phyloP scores from a whole-genome alignment of 2,797 vertebrate genomes.

The Furcifer pardalis region DNA sequence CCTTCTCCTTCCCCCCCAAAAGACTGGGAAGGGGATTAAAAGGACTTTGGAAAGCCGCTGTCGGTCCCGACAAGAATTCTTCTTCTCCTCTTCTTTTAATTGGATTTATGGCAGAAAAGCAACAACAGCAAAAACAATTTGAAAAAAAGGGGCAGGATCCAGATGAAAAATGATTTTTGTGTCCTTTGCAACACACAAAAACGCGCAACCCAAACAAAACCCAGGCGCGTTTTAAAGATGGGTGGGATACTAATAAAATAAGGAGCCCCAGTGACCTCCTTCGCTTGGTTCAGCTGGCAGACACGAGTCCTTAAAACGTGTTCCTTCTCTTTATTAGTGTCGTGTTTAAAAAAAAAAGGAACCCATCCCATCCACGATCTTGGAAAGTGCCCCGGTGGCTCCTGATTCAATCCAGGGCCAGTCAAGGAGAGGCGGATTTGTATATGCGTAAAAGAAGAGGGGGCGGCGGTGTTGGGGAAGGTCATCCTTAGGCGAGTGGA shows the following conservation, averaged over 20 bases:
- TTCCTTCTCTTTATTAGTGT: background rate
- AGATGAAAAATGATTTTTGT: background rate
- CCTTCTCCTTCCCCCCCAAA: background rate
- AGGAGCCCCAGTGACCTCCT: background rate
- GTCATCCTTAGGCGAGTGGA: background rate
- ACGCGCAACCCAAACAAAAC: too few species aligned
- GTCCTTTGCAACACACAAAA: background rate
- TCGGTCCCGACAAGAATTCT: background rate
- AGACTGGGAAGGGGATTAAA: background rate
- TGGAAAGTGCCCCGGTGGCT: conserved; percentile 48
- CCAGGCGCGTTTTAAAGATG: background rate
- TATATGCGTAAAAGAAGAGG: too few species aligned
- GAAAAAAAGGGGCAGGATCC: background rate
- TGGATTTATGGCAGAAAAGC: background rate
- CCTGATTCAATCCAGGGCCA: too few species aligned
- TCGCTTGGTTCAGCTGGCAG: background rate
- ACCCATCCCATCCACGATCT: too few species aligned
- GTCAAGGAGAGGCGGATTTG: too few species aligned
- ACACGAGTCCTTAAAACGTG: background rate
- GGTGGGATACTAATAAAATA: background rate
- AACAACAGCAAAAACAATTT: background rate
- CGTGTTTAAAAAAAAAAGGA: too few species aligned
- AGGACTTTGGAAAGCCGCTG: too few species aligned
- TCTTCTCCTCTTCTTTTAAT: background rate
- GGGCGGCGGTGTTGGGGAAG: too few species aligned